Conservation (phyloP, 92 coral and sea anemone genomes). For the Umimayanthus chanpuru region DNA sequence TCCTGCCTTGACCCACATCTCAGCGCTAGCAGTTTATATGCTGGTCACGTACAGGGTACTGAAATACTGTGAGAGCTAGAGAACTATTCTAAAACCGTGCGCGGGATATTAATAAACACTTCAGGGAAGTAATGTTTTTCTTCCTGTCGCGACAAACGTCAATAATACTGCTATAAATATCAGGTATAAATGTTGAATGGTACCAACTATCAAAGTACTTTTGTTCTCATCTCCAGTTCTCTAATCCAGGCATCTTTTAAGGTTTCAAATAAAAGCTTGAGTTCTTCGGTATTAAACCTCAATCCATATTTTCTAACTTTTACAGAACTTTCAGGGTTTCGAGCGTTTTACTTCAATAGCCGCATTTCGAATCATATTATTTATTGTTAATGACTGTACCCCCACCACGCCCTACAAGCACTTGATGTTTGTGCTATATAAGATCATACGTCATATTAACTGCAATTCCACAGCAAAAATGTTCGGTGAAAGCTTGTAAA, state of each 20-base stretch:
- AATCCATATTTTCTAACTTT: background rate
- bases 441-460: background rate
- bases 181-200: background rate
- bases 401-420: background rate
- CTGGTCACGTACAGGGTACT: background rate
- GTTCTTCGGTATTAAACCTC: background rate
- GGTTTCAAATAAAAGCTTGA: background rate
- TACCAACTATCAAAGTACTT: background rate
- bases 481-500: background rate
- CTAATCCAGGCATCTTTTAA: background rate
- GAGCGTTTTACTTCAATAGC: background rate
- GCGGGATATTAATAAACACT: background rate
- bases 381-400: background rate
- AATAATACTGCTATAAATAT: too few species aligned
- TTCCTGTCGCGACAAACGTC: background rate
- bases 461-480: background rate
- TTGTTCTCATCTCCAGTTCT: background rate
- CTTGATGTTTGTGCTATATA: background rate
- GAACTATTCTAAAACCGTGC: background rate
- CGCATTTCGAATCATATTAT: too few species aligned
- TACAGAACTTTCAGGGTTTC: background rate
- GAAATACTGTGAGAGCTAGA: too few species aligned
- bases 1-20: background rate
- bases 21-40: background rate
- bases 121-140: background rate